Evolutionary conservation across 2,113 vertebrate genomes (phyloP).

Genomic region (Jaculus jaculus): DNA sequence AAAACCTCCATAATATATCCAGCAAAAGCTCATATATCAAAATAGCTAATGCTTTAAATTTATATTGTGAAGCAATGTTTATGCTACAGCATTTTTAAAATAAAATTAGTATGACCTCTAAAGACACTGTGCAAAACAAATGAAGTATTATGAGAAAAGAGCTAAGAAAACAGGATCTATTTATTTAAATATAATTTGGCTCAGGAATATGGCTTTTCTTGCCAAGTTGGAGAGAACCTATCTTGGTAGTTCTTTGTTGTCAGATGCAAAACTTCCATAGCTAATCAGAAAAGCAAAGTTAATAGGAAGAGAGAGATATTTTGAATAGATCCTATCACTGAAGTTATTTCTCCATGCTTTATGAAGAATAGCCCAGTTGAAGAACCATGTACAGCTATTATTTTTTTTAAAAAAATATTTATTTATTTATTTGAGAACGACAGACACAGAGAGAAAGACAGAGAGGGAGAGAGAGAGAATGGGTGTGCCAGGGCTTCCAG

Average conservation of each 20-base stretch:
- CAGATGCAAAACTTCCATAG: not conserved
- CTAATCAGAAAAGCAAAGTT: constrained; percentile 50
- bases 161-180: constrained; percentile 55
- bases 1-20: not conserved
- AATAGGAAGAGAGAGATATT: not conserved
- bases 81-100: constrained; percentile 26
- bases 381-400: not conserved
- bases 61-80: constrained; percentile 48
- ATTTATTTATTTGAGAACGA: too few species aligned
- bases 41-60: constrained; percentile 38
- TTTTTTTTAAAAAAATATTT: not conserved
- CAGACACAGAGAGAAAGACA: too few species aligned
- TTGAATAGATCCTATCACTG: not conserved
- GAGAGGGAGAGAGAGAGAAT: too few species aligned
- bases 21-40: constrained; percentile 30
- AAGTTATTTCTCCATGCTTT: not conserved
- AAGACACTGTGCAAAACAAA: constrained; percentile 50
- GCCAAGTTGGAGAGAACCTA: constrained; percentile 41
- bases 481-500: too few species aligned
- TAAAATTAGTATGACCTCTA: constrained; percentile 58
- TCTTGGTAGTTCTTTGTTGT: constrained; percentile 39
- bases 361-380: not conserved
- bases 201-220: constrained; percentile 39
- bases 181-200: constrained; percentile 62
- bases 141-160: constrained; percentile 46